Evolutionary conservation across 2,797 vertebrate genomes (phyloP).

Genomic region (Momotus momota): DNA sequence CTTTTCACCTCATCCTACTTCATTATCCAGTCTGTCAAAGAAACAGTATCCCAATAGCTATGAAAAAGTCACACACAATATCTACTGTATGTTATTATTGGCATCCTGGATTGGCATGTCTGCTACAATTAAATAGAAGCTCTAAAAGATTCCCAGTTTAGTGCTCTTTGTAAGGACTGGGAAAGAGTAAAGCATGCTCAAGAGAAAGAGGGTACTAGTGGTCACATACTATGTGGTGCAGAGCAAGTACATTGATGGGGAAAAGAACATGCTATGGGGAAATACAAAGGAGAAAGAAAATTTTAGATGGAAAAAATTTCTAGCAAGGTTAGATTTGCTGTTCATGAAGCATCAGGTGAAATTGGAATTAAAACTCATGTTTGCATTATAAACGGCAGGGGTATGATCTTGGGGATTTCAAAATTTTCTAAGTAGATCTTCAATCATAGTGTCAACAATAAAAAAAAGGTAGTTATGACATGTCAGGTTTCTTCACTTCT

Average conservation of each 20-base stretch:
- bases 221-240: background rate
- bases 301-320: background rate
- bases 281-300: background rate
- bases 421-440: background rate
- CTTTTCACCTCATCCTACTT: constrained; percentile 22
- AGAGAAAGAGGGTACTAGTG: background rate
- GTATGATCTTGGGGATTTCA: background rate
- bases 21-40: constrained; percentile 47
- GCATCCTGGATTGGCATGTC: constrained; percentile 29
- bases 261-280: background rate
- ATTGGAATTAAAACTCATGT: background rate
- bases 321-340: background rate
- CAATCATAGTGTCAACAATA: background rate
- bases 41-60: background rate
- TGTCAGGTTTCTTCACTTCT: rapidly evolving
- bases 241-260: background rate
- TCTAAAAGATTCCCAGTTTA: constrained; percentile 1
- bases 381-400: background rate
- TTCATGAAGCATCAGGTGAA: background rate
- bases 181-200: background rate
- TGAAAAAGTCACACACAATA: constrained; percentile 43
- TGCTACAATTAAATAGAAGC: constrained; percentile 40
- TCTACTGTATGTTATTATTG: constrained; percentile 55
- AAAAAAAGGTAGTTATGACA: background rate
- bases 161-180: background rate